phyloP scores from a whole-genome alignment of 2,888 invertebrate genomes.

The Andrena praecox region DNA sequence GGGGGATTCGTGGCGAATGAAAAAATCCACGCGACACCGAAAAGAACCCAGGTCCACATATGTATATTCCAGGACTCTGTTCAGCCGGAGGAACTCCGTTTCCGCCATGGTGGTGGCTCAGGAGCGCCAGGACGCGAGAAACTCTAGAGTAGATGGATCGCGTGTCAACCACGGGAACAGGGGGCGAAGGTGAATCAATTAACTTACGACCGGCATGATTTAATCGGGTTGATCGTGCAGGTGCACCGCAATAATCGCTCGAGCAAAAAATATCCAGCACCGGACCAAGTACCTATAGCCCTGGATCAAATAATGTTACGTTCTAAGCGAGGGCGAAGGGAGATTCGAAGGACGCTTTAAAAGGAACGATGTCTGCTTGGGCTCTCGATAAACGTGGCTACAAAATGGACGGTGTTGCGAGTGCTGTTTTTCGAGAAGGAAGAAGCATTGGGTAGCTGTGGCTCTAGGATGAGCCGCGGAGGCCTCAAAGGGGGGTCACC shows the following conservation, averaged over 20 bases:
- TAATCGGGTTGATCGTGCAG: neutral
- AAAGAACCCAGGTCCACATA: neutral
- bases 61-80: constrained; percentile 10
- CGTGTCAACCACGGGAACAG: constrained; percentile 5
- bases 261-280: neutral
- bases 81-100: neutral
- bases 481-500: neutral
- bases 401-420: too few species aligned
- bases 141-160: neutral
- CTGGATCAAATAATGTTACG: too few species aligned
- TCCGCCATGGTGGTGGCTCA: too few species aligned
- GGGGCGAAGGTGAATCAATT: constrained; percentile 22
- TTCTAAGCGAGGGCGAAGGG: too few species aligned
- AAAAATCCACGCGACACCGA: constrained; percentile 5
- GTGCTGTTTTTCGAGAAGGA: too few species aligned
- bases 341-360: too few species aligned
- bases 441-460: neutral
- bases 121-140: neutral
- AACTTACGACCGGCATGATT: neutral
- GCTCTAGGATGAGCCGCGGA: neutral
- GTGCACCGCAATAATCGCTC: neutral
- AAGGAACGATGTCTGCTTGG: too few species aligned
- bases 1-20: constrained; percentile 1
- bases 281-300: neutral
- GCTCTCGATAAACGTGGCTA: too few species aligned